Conservation (phyloP, 2,113 vertebrate genomes). For the Xyliphius kryptos region DNA sequence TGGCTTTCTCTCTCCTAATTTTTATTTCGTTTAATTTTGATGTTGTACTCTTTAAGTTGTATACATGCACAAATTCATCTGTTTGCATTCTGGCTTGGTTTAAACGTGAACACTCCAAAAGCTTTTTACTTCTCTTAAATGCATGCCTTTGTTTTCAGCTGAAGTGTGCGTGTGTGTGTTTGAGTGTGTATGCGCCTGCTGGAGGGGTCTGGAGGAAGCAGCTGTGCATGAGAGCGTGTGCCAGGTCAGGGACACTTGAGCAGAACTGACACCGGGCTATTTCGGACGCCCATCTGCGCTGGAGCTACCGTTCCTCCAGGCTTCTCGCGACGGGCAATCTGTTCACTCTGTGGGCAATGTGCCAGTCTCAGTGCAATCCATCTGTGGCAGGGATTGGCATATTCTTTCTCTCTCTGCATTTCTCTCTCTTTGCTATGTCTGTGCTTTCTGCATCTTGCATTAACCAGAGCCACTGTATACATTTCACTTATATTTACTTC, state of each 20-base stretch:
- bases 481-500: no score
- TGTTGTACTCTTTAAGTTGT: no score
- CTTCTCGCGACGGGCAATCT: slow-evolving; percentile 81
- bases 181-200: slow-evolving; percentile 27
- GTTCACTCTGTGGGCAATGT: slow-evolving; percentile 71
- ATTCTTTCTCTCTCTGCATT: no score
- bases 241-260: slow-evolving; percentile 83
- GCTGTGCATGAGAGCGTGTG: slow-evolving; percentile 81
- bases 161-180: not conserved
- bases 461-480: no score
- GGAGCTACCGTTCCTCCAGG: slow-evolving; percentile 75
- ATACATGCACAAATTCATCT: no score
- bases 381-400: slow-evolving; percentile 65
- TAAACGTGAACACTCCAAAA: no score
- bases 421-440: slow-evolving; percentile 32
- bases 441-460: slow-evolving; percentile 25
- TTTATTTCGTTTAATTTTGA: no score
- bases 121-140: no score
- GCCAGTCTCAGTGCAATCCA: slow-evolving; percentile 71
- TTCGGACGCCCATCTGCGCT: slow-evolving; percentile 94
- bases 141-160: no score
- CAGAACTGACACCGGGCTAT: slow-evolving; percentile 86
- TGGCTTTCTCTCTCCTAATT: no score
- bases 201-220: slow-evolving; percentile 78
- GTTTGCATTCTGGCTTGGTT: no score